phyloP scores from a whole-genome alignment of 2,113 vertebrate species.

The Ailuropoda melanoleuca region DNA sequence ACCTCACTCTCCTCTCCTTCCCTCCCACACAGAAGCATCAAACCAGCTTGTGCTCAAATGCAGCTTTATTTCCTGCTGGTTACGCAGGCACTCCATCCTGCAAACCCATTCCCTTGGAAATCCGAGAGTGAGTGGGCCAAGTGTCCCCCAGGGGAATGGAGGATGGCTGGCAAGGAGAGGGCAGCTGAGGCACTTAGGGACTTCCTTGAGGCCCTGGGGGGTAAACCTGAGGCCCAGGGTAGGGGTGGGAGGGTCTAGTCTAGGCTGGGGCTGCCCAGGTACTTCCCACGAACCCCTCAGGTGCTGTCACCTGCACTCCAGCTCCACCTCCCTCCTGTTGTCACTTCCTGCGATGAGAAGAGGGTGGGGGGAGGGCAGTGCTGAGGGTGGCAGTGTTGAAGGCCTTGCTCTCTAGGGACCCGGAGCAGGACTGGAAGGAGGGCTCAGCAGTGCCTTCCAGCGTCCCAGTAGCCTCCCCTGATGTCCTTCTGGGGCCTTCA shows the following conservation, averaged over 20 bases:
- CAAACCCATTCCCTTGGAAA: neutral
- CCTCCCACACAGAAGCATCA: neutral
- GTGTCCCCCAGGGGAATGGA: neutral
- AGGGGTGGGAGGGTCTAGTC: neutral
- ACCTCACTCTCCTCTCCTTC: too few relatives aligned
- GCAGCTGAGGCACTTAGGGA: slow-evolving; percentile 62
- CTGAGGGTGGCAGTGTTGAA: neutral
- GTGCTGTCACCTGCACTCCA: neutral
- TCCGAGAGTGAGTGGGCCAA: neutral
- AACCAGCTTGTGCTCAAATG: slow-evolving; percentile 12
- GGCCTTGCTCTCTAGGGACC: neutral
- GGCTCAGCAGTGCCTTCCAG: neutral
- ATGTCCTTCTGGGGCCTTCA: neutral
- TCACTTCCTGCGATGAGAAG: neutral
- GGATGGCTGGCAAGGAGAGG: neutral
- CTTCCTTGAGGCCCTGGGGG: neutral
- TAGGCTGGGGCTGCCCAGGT: neutral
- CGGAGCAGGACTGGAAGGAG: neutral
- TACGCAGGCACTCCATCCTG: neutral
- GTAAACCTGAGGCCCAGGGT: neutral
- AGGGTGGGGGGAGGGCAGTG: neutral
- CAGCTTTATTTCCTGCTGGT: slow-evolving; percentile 68
- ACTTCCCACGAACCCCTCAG: slow-evolving; percentile 9
- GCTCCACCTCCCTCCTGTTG: neutral
- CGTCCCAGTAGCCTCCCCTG: neutral